phyloP scores from a whole-genome alignment of 2,888 invertebrate genomes.

The Nephrocerus scutellatus region DNA sequence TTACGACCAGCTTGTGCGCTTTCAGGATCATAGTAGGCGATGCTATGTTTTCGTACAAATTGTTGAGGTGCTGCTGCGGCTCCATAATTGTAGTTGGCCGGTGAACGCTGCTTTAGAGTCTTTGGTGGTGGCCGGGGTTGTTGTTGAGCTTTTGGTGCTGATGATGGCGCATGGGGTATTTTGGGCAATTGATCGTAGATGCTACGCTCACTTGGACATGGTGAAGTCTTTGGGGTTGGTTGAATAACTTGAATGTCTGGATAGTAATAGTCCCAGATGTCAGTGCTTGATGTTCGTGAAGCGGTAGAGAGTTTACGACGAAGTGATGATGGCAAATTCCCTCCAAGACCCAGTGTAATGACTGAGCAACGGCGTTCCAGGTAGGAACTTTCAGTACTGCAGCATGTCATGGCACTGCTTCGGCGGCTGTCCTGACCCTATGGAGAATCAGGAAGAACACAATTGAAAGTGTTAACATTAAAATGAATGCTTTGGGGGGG shows the following conservation, averaged over 20 bases:
- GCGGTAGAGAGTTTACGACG: conserved; percentile 42
- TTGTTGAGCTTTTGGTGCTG: conserved; percentile 16
- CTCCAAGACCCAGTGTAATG: conserved; percentile 65
- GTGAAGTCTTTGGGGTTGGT: conserved; percentile 77
- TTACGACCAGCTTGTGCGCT: conserved; percentile 41
- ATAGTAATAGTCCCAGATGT: conserved; percentile 54
- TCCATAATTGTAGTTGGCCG: conserved; percentile 6
- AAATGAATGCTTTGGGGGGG: no score
- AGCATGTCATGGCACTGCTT: conserved; percentile 75
- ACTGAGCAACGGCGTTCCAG: conserved; percentile 75
- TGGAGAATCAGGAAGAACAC: no score
- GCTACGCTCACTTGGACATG: conserved; percentile 61
- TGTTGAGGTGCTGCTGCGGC: conserved; percentile 23
- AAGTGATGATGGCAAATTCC: conserved; percentile 49
- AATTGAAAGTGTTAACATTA: no score
- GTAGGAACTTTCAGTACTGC: conserved; percentile 77
- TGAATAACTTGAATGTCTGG: conserved; percentile 66
- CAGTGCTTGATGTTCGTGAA: conserved; percentile 42
- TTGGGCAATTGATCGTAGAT: conserved; percentile 32
- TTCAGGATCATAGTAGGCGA: conserved; percentile 43
- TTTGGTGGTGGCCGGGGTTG: conserved; percentile 15
- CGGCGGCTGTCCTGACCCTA: conserved; percentile 54
- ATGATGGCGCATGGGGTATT: conserved; percentile 20
- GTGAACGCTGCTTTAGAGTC: conserved; percentile 24
- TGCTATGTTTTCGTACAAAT: conserved; percentile 42